phyloP scores from a whole-genome alignment of 1,140 invertebrate species.

The Plutomurus gul region DNA sequence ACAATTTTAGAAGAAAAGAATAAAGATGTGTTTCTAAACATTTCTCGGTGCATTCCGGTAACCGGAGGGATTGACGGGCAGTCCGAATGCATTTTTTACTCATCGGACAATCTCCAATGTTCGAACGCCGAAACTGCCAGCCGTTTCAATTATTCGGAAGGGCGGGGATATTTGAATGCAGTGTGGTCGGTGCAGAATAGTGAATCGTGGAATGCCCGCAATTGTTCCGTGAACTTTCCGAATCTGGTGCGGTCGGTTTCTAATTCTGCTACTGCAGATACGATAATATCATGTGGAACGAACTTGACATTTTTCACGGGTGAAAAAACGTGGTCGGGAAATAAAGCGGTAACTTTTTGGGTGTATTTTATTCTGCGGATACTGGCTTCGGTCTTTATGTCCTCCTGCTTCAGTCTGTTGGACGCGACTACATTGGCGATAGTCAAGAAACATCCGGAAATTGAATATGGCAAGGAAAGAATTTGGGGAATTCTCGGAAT shows the following conservation, averaged over 20 bases:
- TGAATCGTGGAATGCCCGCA: too few relatives aligned
- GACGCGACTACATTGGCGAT: constrained; percentile 79
- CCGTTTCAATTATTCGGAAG: too few relatives aligned
- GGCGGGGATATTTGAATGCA: too few relatives aligned
- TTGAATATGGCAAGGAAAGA: constrained; percentile 77
- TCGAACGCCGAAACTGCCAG: too few relatives aligned
- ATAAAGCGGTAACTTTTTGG: constrained; percentile 68
- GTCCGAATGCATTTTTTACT: too few relatives aligned
- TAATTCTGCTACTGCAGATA: neutral
- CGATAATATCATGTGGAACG: neutral
- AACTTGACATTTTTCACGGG: constrained; percentile 1
- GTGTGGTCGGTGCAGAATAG: too few relatives aligned
- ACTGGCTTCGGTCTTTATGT: constrained; percentile 73
- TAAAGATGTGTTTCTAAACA: too few relatives aligned
- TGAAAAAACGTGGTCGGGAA: neutral
- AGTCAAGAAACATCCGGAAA: constrained; percentile 73
- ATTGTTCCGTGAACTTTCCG: too few relatives aligned
- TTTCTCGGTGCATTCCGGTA: too few relatives aligned
- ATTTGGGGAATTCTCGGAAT: constrained; percentile 78
- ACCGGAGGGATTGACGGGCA: too few relatives aligned
- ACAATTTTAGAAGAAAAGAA: too few relatives aligned
- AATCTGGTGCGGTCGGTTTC: neutral
- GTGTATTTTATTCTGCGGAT: constrained; percentile 76
- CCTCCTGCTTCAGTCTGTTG: constrained; percentile 76
- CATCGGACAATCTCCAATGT: too few relatives aligned